A percentile compares a stretch with the other conserved stretches of the same genome.
Conservation (phyloP, 1,140 invertebrate species). For the Bombus confusus region DNA sequence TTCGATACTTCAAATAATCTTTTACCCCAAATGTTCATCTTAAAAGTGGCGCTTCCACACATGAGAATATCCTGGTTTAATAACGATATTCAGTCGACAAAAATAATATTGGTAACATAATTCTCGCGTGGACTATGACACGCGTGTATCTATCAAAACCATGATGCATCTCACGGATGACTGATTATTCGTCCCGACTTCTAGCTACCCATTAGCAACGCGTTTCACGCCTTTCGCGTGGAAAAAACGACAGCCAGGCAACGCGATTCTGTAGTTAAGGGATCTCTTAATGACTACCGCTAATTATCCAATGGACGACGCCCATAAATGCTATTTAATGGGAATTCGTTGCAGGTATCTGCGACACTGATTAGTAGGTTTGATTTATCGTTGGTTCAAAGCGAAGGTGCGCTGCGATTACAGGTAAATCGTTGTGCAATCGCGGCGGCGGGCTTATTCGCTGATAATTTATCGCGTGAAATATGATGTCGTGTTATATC, state of each 20-base stretch:
- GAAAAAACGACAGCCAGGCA: neutral
- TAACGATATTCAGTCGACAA: constrained; percentile 64
- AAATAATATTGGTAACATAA: neutral
- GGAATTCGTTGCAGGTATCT: constrained; percentile 15
- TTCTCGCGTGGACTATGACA: constrained; percentile 11
- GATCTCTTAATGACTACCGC: constrained; percentile 52
- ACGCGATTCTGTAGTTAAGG: constrained; percentile 32
- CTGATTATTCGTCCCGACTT: constrained; percentile 51
- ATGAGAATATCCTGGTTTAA: constrained; percentile 38
- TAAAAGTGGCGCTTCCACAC: neutral
- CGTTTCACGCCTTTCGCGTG: constrained; percentile 57
- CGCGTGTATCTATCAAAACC: neutral
- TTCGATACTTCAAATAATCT: no score
- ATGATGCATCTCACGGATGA: constrained; percentile 43
- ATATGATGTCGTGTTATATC: neutral
- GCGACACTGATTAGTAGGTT: neutral
- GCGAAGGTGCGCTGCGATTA: neutral
- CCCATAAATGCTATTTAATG: constrained; percentile 40
- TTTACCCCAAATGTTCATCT: neutral
- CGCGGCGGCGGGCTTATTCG: neutral
- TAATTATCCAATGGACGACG: constrained; percentile 62
- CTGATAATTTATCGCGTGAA: constrained; percentile 16
- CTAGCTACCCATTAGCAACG: constrained; percentile 10
- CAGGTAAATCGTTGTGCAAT: constrained; percentile 17
- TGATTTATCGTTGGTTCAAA: constrained; percentile 21